Evolutionary conservation across 30 jellyfish, hydroid and myxozoan species (phyloP).

Genomic region (Chironex yamaguchii): DNA sequence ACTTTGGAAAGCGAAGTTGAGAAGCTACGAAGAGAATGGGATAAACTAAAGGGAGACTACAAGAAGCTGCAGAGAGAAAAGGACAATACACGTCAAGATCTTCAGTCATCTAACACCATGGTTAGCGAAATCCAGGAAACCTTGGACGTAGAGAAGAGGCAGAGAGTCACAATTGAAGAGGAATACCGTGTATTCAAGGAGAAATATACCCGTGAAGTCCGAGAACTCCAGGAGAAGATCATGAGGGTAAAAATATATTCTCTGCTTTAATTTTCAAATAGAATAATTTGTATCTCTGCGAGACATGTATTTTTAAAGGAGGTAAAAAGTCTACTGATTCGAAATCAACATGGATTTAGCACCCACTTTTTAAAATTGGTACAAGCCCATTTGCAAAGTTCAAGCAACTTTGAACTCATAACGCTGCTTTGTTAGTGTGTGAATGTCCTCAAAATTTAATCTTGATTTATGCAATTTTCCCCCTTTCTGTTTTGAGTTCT

Average conservation of each 20-base stretch:
- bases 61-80: constrained; percentile 95
- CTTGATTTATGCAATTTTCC: too few relatives aligned
- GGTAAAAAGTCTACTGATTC: too few relatives aligned
- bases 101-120: constrained; percentile 70
- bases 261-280: too few relatives aligned
- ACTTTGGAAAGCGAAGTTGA: constrained; percentile 92
- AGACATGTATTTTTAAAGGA: too few relatives aligned
- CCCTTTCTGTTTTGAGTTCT: too few relatives aligned
- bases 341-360: too few relatives aligned
- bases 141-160: constrained; percentile 68
- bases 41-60: constrained; percentile 86
- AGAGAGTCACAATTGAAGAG: constrained; percentile 80
- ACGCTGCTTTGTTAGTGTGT: too few relatives aligned
- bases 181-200: constrained; percentile 83
- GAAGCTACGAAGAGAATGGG: constrained; percentile 88
- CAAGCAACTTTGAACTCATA: too few relatives aligned
- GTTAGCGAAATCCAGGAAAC: constrained; percentile 73
- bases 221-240: constrained; percentile 76
- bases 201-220: constrained; percentile 78
- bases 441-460: too few relatives aligned
- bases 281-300: too few relatives aligned
- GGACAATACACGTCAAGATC: constrained; percentile 74
- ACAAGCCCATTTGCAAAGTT: too few relatives aligned
- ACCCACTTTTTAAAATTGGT: too few relatives aligned
- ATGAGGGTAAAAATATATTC: constrained; percentile 60